Evolutionary conservation across 2,113 vertebrate genomes (phyloP).

Genomic region (Pteropus alecto): DNA sequence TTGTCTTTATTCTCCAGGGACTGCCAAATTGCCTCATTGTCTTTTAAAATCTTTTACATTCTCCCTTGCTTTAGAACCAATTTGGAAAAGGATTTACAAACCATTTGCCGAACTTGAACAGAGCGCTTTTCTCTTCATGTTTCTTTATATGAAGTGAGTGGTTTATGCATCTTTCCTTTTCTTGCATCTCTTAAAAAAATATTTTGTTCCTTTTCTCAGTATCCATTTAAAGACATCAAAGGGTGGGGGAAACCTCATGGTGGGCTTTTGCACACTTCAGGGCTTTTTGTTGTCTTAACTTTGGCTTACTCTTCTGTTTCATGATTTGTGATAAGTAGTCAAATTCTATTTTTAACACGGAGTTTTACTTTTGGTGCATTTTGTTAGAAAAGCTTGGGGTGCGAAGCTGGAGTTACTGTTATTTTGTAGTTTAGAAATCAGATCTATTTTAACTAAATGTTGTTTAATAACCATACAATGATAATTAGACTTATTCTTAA

Average conservation of each 20-base stretch:
- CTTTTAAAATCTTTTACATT: constrained; percentile 77
- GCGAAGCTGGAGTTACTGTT: not conserved
- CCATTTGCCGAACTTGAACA: constrained; percentile 65
- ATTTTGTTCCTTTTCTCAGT: not conserved
- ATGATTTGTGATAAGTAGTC: not conserved
- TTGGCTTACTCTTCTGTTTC: not conserved
- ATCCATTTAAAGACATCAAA: constrained; percentile 45
- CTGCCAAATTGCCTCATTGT: constrained; percentile 66
- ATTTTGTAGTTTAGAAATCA: constrained; percentile 6
- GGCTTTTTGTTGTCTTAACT: not conserved
- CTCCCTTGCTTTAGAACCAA: constrained; percentile 73
- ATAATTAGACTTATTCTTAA: not conserved
- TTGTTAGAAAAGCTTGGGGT: not conserved
- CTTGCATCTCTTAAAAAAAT: not conserved
- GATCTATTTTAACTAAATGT: not conserved
- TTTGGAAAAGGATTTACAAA: constrained; percentile 61
- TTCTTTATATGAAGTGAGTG: not conserved
- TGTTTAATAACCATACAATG: not conserved
- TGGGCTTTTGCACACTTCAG: not conserved
- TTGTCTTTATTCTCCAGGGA: constrained; percentile 75
- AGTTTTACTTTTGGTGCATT: not conserved
- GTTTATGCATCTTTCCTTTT: constrained; percentile 45
- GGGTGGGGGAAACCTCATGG: not conserved
- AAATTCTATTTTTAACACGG: not conserved
- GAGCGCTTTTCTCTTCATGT: constrained; percentile 45